Percentiles rank a stretch among this genome's conserved stretches.
phyloP scores from a whole-genome alignment of 2,888 invertebrate species.

The Stenichneumon culpator region DNA sequence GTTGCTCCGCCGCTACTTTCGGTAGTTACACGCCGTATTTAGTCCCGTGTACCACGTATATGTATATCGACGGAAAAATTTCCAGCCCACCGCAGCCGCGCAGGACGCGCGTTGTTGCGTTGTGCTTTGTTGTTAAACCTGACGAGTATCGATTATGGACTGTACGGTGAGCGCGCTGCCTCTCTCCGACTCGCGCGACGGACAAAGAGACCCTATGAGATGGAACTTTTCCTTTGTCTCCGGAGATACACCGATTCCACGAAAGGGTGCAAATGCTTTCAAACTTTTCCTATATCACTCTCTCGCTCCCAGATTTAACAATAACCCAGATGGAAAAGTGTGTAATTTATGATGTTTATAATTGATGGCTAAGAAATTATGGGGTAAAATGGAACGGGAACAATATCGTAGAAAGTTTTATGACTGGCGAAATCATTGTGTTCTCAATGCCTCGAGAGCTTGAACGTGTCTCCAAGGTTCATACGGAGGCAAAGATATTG shows the following conservation, averaged over 20 bases:
- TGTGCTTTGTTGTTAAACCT: constrained; percentile 35
- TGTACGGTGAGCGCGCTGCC: background rate
- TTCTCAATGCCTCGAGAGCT: constrained; percentile 31
- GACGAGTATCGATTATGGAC: constrained; percentile 53
- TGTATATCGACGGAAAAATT: constrained; percentile 57
- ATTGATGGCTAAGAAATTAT: constrained; percentile 33
- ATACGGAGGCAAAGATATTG: background rate
- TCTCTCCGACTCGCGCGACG: background rate
- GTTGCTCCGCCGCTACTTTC: constrained; percentile 55
- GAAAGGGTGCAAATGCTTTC: background rate
- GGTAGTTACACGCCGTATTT: constrained; percentile 18
- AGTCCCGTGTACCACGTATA: background rate
- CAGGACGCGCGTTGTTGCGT: constrained; percentile 43
- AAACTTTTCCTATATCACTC: background rate
- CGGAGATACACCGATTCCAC: background rate
- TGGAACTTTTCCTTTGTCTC: constrained; percentile 10
- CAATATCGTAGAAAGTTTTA: constrained; percentile 57
- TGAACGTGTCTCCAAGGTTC: constrained; percentile 21
- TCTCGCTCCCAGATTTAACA: background rate
- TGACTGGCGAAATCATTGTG: constrained; percentile 41
- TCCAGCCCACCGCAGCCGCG: constrained; percentile 54
- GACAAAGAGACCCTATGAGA: background rate
- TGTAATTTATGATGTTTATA: constrained; percentile 31
- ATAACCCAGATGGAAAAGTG: too few species aligned
- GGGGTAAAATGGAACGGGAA: background rate